Base-by-base conservation (phyloP, 2,113 vertebrate species). In the Ciconia maguari region DNA sequence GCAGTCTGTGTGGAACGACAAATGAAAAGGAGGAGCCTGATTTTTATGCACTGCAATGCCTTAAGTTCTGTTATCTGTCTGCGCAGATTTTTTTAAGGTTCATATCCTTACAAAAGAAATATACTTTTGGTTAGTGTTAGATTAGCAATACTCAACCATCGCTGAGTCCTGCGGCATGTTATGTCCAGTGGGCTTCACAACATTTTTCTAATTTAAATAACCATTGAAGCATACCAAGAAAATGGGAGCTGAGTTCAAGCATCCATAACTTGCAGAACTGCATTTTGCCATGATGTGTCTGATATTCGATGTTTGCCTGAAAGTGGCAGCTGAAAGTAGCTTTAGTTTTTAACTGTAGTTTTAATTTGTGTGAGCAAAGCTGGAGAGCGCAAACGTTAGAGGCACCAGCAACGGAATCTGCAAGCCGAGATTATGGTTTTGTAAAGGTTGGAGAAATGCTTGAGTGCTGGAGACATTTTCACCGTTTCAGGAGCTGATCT, bases 101-200 rank as follows among this genome's bases (percentile, higher is more conserved):
- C 25, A 10, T 36, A 68, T 22, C 17, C 41, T 41, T 52, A 85
- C 18, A 41, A 21, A 83, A 78, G 20, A 70, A 69, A 30, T 17
- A 41, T 3, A 54, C 10, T 71, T 88, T 34, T 62, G 41, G 60
- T 25, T 61, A 74, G n/a, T 16, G 38, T 74, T 71, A 71, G 21
- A 75, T 46, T 55, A 66, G 41, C 55, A 81, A n/a, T 65, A 54
- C 15, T 17, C 65, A 48, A 11, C 52, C 17, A 80, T 5, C 10
- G 4, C 54, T 4, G 7, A 85, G 38, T 72, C 62, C 80, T 81
- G 41, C 0, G 0, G 34, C 80, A 64, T 22, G 7, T 52, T 25
- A 51, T 11, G 25, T 41, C 60, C 87, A 36, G 18, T 17, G 41
- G 49, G 83, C 64, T 92, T 70, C 51, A 20, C 24, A 66, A 54